phyloP scores from a whole-genome alignment of 1,140 invertebrate species.

The Tetramorium alpestre region DNA sequence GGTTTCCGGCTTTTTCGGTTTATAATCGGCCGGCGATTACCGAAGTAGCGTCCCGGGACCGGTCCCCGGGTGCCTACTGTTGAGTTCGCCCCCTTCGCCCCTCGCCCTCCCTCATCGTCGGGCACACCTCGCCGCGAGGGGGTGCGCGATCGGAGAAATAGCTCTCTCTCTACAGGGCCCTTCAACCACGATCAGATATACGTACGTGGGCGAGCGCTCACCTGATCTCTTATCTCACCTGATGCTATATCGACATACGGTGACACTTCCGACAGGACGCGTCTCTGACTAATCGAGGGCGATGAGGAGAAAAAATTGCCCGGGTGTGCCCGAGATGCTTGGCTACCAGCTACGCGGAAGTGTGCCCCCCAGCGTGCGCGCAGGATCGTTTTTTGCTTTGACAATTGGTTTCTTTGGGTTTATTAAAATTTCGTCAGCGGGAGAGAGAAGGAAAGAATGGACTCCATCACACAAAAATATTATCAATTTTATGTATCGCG shows the following conservation, averaged over 20 bases:
- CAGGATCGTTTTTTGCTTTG: background rate
- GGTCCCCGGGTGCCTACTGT: slow-evolving; percentile 83
- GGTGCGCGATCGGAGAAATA: slow-evolving; percentile 78
- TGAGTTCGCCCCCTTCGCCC: slow-evolving; percentile 69
- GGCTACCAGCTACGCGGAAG: slow-evolving; percentile 40
- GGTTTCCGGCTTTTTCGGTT: slow-evolving; percentile 85
- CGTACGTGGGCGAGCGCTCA: slow-evolving; percentile 44
- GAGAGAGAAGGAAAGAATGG: background rate
- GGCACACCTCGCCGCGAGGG: slow-evolving; percentile 68
- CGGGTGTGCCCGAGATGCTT: slow-evolving; percentile 53
- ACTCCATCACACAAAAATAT: background rate
- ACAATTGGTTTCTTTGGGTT: background rate
- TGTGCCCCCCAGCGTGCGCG: slow-evolving; percentile 1
- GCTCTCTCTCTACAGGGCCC: slow-evolving; percentile 71
- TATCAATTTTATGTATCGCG: background rate
- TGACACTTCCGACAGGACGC: slow-evolving; percentile 66
- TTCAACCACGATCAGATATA: slow-evolving; percentile 74
- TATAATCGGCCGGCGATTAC: slow-evolving; percentile 84
- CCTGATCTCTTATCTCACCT: slow-evolving; percentile 67
- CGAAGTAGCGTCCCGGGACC: slow-evolving; percentile 82
- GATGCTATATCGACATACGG: slow-evolving; percentile 42
- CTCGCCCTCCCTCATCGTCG: background rate
- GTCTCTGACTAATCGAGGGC: slow-evolving; percentile 62
- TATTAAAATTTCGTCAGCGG: slow-evolving; percentile 8
- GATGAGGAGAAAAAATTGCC: slow-evolving; percentile 65